Evolutionary conservation across 2,888 invertebrate species (phyloP), one percentile per base, ranked within the genome.

Genomic region (Coenonympha glycerion): DNA sequence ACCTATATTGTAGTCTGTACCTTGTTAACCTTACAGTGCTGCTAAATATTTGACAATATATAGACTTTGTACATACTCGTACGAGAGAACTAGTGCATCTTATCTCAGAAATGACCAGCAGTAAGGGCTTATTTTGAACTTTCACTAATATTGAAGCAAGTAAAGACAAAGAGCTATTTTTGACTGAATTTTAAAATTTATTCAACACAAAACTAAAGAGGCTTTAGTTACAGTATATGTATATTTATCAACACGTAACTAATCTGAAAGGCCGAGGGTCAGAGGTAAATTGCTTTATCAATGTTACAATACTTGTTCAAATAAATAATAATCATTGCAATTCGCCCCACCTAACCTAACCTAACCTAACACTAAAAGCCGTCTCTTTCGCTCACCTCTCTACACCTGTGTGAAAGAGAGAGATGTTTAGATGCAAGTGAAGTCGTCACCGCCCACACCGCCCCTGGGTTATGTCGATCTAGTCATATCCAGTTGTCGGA

Each of bases 241-340:
- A 39, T 15, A 9, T 39, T 21, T 24, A 6, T 39, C 13, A 11
- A 9, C 21, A n/a, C 9, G 31, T 18, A 45, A 26, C 15, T 42
- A 46, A 41, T 50, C 53, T 50, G 26, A 41, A 51, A 45, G 47
- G 8, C 44, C 37, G 15, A 53, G 66, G 79, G 77, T 80, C 76
- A 78, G 66, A 76, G 71, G 76, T 77, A 73, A n/a, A 73, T 72
- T 62, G 69, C 72, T 75, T 73, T 76, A 77, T 73, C 72, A 65
- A 65, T 61, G 62, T 60, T n/a, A n/a, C n/a, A 63, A 67, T 63
- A 68, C 71, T 67, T 60, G 62, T 67, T 66, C 66, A 71, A 71
- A 71, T 65, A 61, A 65, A 61, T 59, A 60, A 55, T 58, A 59
- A 57, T 57, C 57, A 61, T 33, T 9, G 9, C 31, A 16, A 16